Evolutionary conservation across 2,888 invertebrate species (phyloP), one percentile per base, ranked within the genome.

Genomic region (Blomia tropicalis): DNA sequence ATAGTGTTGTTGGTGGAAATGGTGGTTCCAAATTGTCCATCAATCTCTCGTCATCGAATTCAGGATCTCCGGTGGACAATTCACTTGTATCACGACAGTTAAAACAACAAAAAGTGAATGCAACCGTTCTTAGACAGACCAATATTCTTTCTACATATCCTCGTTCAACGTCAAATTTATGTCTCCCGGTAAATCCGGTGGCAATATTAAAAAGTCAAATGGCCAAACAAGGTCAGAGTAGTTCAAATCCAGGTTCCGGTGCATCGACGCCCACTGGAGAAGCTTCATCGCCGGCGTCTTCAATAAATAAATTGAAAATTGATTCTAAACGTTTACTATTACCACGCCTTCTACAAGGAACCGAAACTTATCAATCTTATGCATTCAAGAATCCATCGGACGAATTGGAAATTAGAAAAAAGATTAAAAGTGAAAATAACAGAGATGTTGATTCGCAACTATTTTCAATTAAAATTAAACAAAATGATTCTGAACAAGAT

Each of bases 131-230:
- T n/a, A 19, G 22, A 23, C 47, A 47, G 22, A 23, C 19, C 23
- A 47, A 17, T 3, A 23, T 56, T n/a, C 19, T 56, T 14, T 27
- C 56, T 25, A 23, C 17, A 11, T 11, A n/a, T 19, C 22, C 32
- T 19, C 31, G 32, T n/a, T 32, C 32, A 4, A 56, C 56, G 2
- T 56, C 56, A 19, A n/a, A n/a, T 36, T 11, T 56, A 2, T 23
- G 25, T 29, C 29, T 56, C 2, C 56, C 56, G 2, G 29, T 56
- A 19, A 56, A 56, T 25, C 56, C 56, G 14, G 56, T 56, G 25
- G 56, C 56, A n/a, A 56, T 56, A 14, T 2, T 56, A 11, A 56
- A 56, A 25, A 56, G 56, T 27, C 56, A 27, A 36, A 31, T 56
- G 56, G 56, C 56, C 19, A 7, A 54, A 19, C 31, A 36, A 19